Base-by-base conservation (phyloP, 2,113 vertebrate species). In the Mirounga angustirostris region DNA sequence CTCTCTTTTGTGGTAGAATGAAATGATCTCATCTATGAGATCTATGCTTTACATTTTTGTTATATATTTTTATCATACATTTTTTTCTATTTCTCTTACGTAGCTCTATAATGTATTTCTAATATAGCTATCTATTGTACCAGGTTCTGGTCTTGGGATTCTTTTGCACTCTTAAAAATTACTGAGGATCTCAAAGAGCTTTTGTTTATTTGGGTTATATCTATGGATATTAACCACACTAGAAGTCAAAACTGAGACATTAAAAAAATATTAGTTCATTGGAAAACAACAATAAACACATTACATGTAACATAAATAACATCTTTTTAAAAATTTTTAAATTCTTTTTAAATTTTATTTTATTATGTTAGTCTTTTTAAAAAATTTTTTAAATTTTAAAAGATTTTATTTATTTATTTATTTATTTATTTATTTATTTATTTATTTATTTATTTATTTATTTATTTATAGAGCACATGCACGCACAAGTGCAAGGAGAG, bases 201-300 rank as follows among this genome's bases (percentile, higher is more conserved):
- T 91, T 94, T 74, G 46, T 89, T 86, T 73, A 56, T 79, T 46
- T 69, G 16, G 7, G 4, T 86, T 79, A 43, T 89, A 86, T 43
- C 14, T 65, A 89, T 79, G 50, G n/a, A 67, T 88, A 94, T 59
- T 78, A 36, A 56, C 33, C 26, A 28, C n/a, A 61, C 5, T 78
- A 63, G 33, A 82, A 91, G 50, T 59, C 10, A 96, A 83, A 89
- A 96, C 52, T 15, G 52, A 94, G 61, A 94, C 33, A 80, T 93
- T 96, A 61, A 18, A 52, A 69, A 86, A 95, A 81, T 80, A 63
- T 54, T 90, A 91, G 58, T 88, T 93, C 28, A 88, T 73, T 78
- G 74, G 4, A 96, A 86, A 63, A 40, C 50, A 54, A 30, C 30
- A 80, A 36, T 85, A 89, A 82, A 54, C 14, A 40, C 26, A 76